These are phyloP conservation scores for Platyrinchus mystaceus DNA, from an alignment of 2,797 vertebrate species.

Conservation along the genomic window DNA sequence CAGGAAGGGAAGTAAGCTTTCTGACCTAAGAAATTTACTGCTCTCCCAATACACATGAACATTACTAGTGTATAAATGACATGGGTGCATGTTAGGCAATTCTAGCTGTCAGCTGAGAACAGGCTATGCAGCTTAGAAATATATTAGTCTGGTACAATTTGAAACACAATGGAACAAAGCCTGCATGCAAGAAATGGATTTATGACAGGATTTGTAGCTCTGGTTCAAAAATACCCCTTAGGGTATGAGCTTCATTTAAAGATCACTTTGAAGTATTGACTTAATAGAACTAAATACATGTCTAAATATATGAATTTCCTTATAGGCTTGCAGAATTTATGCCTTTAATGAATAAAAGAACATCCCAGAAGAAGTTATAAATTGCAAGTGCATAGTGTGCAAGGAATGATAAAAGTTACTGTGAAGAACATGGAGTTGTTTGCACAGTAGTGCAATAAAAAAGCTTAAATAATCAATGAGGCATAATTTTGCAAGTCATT, in stretches of 20 bases:
- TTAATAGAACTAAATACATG: slow-evolving; percentile 9
- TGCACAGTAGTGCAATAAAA: neutral
- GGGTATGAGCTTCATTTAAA: neutral
- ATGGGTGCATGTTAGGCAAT: neutral
- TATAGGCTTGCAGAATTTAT: slow-evolving; percentile 10
- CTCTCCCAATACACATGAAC: neutral
- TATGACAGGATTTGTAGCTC: slow-evolving; percentile 1
- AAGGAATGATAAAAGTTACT: neutral
- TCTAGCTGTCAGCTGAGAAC: neutral
- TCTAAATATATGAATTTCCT: slow-evolving; percentile 22
- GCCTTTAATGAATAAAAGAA: slow-evolving; percentile 5
- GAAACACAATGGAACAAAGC: neutral
- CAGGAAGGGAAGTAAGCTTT: neutral
- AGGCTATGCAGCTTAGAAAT: neutral
- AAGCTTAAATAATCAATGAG: neutral
- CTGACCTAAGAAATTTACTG: neutral
- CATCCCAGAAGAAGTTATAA: neutral
- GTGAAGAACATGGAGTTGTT: neutral
- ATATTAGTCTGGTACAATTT: neutral
- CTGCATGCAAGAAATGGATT: neutral
- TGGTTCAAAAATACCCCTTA: neutral
- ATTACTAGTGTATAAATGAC: neutral
- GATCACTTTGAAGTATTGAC: slow-evolving; percentile 44
- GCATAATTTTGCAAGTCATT: neutral
- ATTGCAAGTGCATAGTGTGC: neutral